Conservation (phyloP, 2,113 vertebrate species). For the Urocynchramus pylzowi region DNA sequence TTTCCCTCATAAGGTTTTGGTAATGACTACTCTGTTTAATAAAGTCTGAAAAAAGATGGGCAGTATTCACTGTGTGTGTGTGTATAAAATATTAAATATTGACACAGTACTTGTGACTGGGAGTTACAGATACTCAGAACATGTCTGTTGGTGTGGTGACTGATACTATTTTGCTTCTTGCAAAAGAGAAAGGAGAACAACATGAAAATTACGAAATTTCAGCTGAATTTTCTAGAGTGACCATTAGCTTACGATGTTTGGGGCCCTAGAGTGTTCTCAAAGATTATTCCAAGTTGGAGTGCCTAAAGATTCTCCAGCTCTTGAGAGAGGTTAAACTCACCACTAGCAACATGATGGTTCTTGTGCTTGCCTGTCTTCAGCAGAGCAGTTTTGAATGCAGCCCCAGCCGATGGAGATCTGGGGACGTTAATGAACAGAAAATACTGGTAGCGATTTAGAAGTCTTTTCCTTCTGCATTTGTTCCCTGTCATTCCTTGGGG, state of each 20-base stretch:
- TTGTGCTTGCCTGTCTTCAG: background rate
- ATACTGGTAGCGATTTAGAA: background rate
- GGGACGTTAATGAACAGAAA: background rate
- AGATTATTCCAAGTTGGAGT: background rate
- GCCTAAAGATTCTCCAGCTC: background rate
- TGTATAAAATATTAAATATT: background rate
- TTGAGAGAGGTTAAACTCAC: background rate
- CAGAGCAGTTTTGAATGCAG: background rate
- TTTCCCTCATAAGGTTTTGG: background rate
- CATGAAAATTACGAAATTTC: background rate
- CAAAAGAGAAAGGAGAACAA: background rate
- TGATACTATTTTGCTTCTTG: background rate
- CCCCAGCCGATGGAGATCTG: background rate
- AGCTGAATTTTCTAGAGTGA: background rate
- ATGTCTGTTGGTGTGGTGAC: background rate
- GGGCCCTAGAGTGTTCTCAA: background rate
- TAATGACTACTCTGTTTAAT: background rate
- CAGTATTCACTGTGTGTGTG: background rate
- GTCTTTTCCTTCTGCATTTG: background rate
- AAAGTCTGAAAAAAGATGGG: background rate
- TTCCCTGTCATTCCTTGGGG: slow-evolving; percentile 17
- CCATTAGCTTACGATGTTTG: background rate
- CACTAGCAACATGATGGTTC: background rate
- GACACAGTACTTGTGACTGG: background rate
- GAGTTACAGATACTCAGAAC: background rate